Evolutionary conservation across 2,797 vertebrate species (phyloP), one percentile per base, ranked within the genome.

Genomic region (Xyrichtys novacula): DNA sequence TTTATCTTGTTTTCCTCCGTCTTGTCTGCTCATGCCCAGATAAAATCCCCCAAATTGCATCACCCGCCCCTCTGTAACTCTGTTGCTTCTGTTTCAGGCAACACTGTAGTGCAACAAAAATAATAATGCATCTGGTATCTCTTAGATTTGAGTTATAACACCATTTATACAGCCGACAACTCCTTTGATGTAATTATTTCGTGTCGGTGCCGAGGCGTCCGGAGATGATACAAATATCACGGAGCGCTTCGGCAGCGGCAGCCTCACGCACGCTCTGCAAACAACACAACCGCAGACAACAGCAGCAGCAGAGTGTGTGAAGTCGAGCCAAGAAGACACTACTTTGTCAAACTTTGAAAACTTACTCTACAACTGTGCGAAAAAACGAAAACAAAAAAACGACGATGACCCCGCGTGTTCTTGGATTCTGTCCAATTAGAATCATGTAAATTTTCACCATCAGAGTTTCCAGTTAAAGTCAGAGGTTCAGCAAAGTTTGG

Each of bases 21-120:
- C 63, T 78, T 71, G 77, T 84, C 63, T 75, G 74, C 76, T 76
- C 85, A 73, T 61, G 71, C 67, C 53, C 77, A 80, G 75, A 89
- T 82, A 78, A 80, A 89, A 85, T 72, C 71, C 59, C 46, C 66
- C 28, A 85, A 86, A 90, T 86, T 89, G 78, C 86, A 87, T 83
- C 88, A 84, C 67, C 65, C 72, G 7, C 39, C 62, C 58, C 70
- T 68, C 65, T 64, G 67, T 66, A 63, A 49, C 64, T 49, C 14
- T 15, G 63, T 25, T 63, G 67, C 71, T 58, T 71, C 36, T 39
- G 61, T 85, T 79, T 79, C 78, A 59, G 55, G 66, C 64, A 59
- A 26, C 36, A 49, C 8, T 25, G 64, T 32, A 38, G 40, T 29
- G 62, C 55, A 64, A 59, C 32, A 49, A 57, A 74, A 75, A 71